Base-by-base conservation (phyloP, 64 coral and sea anemone species). In the Actinia tenebrosa region DNA sequence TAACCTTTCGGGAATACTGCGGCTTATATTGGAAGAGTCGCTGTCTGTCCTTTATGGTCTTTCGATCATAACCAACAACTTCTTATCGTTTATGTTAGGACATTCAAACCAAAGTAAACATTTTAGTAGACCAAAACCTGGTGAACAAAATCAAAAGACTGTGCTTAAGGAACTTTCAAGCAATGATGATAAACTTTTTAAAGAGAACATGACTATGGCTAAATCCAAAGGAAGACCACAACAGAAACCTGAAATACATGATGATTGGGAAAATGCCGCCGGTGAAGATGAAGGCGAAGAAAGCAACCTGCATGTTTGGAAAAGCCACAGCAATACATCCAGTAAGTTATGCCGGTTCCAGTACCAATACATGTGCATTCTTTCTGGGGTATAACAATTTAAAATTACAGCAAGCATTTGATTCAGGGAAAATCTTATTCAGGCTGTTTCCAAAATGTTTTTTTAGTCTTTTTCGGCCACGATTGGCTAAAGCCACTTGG, bases 281-380 rank as follows among this genome's bases (percentile, higher is more conserved):
- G 83, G 83, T 59, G 83, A 85, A 45, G 83, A 85, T 15, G 83
- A 85, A 64, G 83, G 83, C 16, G 16, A 59, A 3, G 83, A 85
- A 44, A 85, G 83, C 60, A 85, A 85, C 20, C 44, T 42, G 3
- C 56, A 85, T 27, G 46, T 75, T 27, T 75, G 69, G 69, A 75
- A 37, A 13, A 75, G 9, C 11, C 0, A 13, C 1, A 75, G 42
- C 25, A 75, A 30, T 16, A 58, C 56, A 30, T 27, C 69, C 26
- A 75, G 69, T 75, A 42, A 75, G 69, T 75, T 15, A 8, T 50
- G 47, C 7, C 7, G 30, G 30, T 37, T 37, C 30, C 30, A 37
- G 30, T 37, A 37, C 1, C 30, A 37, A 37, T 37, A 37, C 1
- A 37, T 37, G 1, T 37, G 1, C 30, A 37, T 37, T 37, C 30